phyloP scores from a whole-genome alignment of 2,113 vertebrate genomes.

The Baryphthengus martii region DNA sequence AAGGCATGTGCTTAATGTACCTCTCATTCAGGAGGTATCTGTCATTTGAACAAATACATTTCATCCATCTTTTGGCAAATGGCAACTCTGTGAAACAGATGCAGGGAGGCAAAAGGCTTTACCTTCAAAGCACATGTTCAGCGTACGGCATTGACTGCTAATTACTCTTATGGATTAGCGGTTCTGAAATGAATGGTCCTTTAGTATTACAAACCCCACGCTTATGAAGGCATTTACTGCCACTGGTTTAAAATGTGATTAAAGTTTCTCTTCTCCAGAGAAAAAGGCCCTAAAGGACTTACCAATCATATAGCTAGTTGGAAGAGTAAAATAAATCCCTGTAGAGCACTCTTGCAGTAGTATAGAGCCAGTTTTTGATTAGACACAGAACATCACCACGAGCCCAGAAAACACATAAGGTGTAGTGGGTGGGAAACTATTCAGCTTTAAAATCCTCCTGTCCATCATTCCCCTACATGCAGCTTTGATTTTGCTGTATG shows the following conservation, averaged over 20 bases:
- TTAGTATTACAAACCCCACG: neutral
- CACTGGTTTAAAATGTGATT: neutral
- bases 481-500: neutral
- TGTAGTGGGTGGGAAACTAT: neutral
- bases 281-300: neutral
- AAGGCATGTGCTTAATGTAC: neutral
- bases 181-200: neutral
- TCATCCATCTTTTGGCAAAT: neutral
- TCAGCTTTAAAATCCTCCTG: neutral
- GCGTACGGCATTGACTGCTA: neutral
- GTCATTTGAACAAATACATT: neutral
- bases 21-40: neutral
- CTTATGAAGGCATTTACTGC: neutral
- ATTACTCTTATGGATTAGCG: neutral
- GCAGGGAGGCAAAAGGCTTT: neutral
- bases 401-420: neutral
- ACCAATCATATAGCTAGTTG: neutral
- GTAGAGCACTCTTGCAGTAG: neutral
- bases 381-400: neutral
- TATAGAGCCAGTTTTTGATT: neutral
- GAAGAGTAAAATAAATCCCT: neutral
- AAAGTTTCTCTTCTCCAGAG: neutral
- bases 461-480: neutral
- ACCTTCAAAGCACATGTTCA: neutral
- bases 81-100: neutral